Percentiles rank a stretch among this genome's conserved stretches.
Evolutionary conservation across 2,888 invertebrate genomes (phyloP).

Genomic region (Oligia strigilis): DNA sequence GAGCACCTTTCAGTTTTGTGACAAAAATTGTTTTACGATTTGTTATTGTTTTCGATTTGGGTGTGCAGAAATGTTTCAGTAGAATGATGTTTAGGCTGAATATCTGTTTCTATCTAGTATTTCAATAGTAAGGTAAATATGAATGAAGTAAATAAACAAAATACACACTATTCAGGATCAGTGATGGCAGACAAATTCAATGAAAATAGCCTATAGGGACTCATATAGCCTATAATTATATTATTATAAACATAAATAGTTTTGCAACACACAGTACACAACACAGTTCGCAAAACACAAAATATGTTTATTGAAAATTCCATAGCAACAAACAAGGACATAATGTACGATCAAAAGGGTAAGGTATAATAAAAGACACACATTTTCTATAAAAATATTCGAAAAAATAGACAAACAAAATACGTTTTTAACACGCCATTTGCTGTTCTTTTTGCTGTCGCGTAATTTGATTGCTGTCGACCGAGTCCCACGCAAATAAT

Average conservation of each 20-base stretch:
- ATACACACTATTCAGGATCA: not conserved
- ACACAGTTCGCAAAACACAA: too few species aligned
- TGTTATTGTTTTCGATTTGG: slow-evolving; percentile 48
- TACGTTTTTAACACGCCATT: slow-evolving; percentile 76
- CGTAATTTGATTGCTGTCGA: slow-evolving; percentile 82
- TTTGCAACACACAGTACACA: too few species aligned
- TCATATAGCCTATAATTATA: too few species aligned
- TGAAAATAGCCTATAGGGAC: too few species aligned
- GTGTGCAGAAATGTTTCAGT: not conserved
- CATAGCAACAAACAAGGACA: not conserved
- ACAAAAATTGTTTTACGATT: slow-evolving; percentile 60
- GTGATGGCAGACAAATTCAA: too few species aligned
- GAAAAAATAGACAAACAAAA: slow-evolving; percentile 49
- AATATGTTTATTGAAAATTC: too few species aligned
- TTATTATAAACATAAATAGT: too few species aligned
- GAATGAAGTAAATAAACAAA: not conserved
- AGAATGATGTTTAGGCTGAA: not conserved
- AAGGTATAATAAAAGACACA: not conserved
- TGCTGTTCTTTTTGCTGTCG: slow-evolving; percentile 75
- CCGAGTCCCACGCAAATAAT: slow-evolving; percentile 81
- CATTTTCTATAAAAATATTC: slow-evolving; percentile 24
- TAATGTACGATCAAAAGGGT: not conserved
- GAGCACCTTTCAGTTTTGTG: slow-evolving; percentile 54
- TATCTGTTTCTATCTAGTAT: not conserved
- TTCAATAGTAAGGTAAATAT: not conserved